Conservation (phyloP, 2,797 vertebrate species). For the Lerista edwardsae region DNA sequence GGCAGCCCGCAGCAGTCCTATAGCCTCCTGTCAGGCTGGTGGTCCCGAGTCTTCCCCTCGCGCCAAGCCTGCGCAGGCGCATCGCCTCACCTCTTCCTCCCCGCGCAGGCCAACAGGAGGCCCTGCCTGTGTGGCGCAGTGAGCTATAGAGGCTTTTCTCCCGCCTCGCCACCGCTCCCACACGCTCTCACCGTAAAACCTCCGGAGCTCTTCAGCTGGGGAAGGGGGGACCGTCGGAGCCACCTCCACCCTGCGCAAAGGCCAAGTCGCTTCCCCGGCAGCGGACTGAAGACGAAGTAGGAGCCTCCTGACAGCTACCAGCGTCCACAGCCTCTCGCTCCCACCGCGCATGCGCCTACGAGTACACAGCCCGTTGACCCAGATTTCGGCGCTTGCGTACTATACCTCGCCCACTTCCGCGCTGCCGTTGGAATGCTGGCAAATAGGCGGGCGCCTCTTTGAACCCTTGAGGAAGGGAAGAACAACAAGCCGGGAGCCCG, state of each 20-base stretch:
- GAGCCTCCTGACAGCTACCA: not conserved
- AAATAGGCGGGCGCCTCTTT: not conserved
- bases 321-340: not conserved
- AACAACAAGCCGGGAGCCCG: not conserved
- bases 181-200: no score
- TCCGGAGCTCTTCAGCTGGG: no score
- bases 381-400: not conserved
- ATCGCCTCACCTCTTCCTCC: not conserved
- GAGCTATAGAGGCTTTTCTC: not conserved
- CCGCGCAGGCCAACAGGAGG: no score
- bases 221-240: no score
- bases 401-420: not conserved
- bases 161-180: not conserved
- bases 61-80: not conserved
- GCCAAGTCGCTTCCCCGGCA: not conserved
- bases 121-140: not conserved
- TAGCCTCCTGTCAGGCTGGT: no score
- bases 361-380: not conserved
- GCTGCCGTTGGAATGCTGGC: not conserved
- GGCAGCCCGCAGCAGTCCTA: not conserved
- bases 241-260: not conserved
- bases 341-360: not conserved
- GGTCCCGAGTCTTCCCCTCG: not conserved
- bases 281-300: not conserved
- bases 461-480: no score